A percentile compares a stretch with the other conserved stretches of the same genome.
Evolutionary conservation across 2,113 vertebrate genomes (phyloP).

Genomic region (Rhabdornis inornatus): DNA sequence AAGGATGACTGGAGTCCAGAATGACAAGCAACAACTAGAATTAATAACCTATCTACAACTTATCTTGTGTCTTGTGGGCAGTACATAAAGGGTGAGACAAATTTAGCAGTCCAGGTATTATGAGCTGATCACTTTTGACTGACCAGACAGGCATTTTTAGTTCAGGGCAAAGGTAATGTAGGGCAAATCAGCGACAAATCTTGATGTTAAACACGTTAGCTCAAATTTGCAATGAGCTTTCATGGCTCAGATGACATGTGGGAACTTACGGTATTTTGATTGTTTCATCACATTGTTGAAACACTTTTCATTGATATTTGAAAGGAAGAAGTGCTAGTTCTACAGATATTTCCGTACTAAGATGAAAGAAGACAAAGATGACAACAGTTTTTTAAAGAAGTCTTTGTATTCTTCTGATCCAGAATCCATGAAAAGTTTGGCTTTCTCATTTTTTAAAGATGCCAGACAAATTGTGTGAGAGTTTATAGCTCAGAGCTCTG

Average conservation of each 20-base stretch:
- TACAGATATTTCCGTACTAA: neutral
- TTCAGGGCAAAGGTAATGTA: neutral
- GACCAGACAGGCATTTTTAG: neutral
- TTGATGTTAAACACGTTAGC: neutral
- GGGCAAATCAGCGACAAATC: neutral
- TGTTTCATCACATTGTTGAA: neutral
- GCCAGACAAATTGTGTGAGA: neutral
- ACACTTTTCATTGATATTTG: neutral
- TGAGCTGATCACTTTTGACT: neutral
- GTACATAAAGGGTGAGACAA: neutral
- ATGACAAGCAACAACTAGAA: neutral
- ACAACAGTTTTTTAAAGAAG: neutral
- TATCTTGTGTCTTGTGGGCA: neutral
- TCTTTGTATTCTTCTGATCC: neutral
- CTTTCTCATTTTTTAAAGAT: neutral
- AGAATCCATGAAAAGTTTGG: neutral
- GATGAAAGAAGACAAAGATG: neutral
- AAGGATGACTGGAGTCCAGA: neutral
- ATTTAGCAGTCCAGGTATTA: neutral
- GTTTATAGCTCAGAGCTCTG: neutral
- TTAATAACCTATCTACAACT: neutral
- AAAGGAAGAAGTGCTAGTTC: neutral
- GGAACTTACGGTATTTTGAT: neutral
- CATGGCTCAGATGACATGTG: neutral
- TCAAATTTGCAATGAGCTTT: neutral